Evolutionary conservation across 2,113 vertebrate species (phyloP), one percentile per base, ranked within the genome.

Genomic region (Ailuropoda melanoleuca): DNA sequence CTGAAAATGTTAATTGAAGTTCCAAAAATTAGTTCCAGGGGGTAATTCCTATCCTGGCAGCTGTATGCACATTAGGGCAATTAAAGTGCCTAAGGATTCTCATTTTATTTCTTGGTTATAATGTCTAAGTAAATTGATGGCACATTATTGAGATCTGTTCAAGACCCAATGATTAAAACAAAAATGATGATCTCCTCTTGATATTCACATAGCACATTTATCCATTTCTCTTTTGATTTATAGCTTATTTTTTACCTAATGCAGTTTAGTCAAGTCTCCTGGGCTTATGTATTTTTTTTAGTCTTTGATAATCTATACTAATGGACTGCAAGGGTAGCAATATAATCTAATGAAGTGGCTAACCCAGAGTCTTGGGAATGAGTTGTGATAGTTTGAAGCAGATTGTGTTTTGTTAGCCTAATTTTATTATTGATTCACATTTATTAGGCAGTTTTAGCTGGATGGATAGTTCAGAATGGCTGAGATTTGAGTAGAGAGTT

Each of bases 81-180:
- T 97, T 97, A 93, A 96, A 96, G 55, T 91, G 89, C 72, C 86
- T 93, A 88, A 97, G 60, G 55, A 89, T 82, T 97, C 70, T 96
- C 86, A 96, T 96, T 97, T 97, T 96, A 97, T 96, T 95, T 96
- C 77, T 90, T 93, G 37, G 48, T 96, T 96, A 93, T 95, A 89
- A 93, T 86, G 72, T 96, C 96, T 97, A 91, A 96, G 95, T 72
- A 97, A 97, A 97, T 93, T 96, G 77, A 97, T 97, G 89, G 48
- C 87, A 89, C 60, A 77, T 95, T 98, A 95, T 77, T 95, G 80
- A 97, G 50, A 95, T 93, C 66, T 98, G 55, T 96, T 96, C 50
- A 92, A 87, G 60, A 97, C 96, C 83, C 43, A 88, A 17, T 96
- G 88, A 97, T 96, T 97, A 96, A 96, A 97, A 96, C 92, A 89